These are phyloP conservation scores for Menidia beryllina DNA, from an alignment of 2,113 vertebrate species.

Conservation along the genomic window DNA sequence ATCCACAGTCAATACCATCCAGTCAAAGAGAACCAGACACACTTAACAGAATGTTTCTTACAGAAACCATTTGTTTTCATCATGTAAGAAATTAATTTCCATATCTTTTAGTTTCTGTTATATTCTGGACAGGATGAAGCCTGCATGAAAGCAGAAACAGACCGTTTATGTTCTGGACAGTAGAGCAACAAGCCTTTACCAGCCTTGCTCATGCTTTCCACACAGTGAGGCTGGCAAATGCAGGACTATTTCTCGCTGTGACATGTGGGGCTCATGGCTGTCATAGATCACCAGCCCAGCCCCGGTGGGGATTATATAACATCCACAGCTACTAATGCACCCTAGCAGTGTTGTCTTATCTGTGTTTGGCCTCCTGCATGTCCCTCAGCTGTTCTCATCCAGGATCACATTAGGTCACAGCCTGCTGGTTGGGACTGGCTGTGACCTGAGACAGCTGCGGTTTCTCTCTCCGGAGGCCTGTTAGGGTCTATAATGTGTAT, in stretches of 20 bases:
- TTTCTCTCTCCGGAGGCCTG: conserved; percentile 34
- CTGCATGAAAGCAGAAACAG: background rate
- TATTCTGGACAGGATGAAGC: background rate
- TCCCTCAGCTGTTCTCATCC: conserved; percentile 68
- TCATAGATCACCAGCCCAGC: conserved; percentile 32
- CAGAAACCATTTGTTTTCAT: conserved; percentile 7
- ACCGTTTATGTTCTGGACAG: conserved; percentile 42
- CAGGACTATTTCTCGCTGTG: conserved; percentile 32
- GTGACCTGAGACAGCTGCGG: conserved; percentile 68
- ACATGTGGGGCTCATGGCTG: conserved; percentile 30
- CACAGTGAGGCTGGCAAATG: conserved; percentile 12
- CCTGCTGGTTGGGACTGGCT: conserved; percentile 41
- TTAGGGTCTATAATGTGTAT: conserved; percentile 40
- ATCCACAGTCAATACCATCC: no score
- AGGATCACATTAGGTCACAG: conserved; percentile 50
- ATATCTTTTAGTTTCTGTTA: background rate
- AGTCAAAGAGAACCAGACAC: no score
- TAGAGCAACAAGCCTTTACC: conserved; percentile 15
- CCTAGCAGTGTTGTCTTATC: conserved; percentile 36
- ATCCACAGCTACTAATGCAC: conserved; percentile 35
- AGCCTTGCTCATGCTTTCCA: conserved; percentile 26
- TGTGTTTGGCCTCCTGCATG: conserved; percentile 39
- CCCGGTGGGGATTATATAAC: conserved; percentile 62
- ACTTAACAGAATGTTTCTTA: no score
- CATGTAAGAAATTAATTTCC: background rate